Evolutionary conservation across 2,113 vertebrate species (phyloP).

Genomic region (Lota lota): DNA sequence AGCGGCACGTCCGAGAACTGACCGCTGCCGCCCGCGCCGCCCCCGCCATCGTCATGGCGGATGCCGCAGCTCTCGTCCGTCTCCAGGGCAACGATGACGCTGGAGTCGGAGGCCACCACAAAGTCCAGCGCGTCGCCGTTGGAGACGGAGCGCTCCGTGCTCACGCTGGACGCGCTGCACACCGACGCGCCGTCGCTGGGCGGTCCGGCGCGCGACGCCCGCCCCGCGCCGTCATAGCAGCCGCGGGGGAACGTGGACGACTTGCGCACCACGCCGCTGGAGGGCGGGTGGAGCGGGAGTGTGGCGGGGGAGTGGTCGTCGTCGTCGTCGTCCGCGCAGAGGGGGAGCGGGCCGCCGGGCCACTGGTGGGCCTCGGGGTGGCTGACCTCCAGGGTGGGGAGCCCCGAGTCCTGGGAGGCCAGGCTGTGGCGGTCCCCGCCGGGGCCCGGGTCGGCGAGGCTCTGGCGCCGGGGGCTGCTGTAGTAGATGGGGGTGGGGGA

Average conservation of each 20-base stretch:
- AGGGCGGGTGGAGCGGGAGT: conserved; percentile 52
- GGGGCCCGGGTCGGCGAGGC: conserved; percentile 42
- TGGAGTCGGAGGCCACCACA: conserved; percentile 87
- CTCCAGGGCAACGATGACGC: conserved; percentile 89
- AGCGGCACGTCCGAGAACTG: conserved; percentile 80
- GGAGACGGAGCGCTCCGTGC: conserved; percentile 86
- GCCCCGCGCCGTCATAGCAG: conserved; percentile 68
- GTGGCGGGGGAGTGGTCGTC: conserved; percentile 46
- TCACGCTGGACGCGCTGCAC: conserved; percentile 88
- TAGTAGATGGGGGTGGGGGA: conserved; percentile 47
- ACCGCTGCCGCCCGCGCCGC: not conserved
- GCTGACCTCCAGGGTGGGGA: conserved; percentile 89
- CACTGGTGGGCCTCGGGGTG: conserved; percentile 80
- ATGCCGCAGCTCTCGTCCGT: conserved; percentile 61
- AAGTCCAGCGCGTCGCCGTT: conserved; percentile 89
- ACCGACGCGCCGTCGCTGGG: conserved; percentile 82
- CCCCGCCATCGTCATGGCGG: no score
- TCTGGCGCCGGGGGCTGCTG: conserved; percentile 44
- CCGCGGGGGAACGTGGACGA: conserved; percentile 86
- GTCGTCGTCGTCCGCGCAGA: conserved; percentile 32
- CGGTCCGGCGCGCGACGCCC: conserved; percentile 65
- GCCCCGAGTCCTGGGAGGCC: conserved; percentile 87
- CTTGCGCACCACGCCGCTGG: conserved; percentile 66
- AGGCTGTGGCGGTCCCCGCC: conserved; percentile 76
- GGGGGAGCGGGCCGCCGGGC: conserved; percentile 36